Evolutionary conservation across 1,140 invertebrate species (phyloP), one percentile per base, ranked within the genome.

Genomic region (Calosoma granatense): DNA sequence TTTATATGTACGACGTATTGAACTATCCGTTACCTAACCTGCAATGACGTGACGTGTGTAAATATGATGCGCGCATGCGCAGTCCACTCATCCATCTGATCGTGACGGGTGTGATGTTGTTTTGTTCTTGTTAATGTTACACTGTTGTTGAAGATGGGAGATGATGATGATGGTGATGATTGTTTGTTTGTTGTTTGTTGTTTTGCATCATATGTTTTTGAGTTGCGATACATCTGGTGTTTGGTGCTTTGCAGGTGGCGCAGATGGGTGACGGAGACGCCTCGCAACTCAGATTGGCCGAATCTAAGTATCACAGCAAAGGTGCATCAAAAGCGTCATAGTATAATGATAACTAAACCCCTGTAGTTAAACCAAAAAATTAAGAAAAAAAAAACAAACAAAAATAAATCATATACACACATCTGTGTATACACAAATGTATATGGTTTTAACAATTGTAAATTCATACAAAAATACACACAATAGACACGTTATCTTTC

Each of bases 211-310:
- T 57, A 36, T 36, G 26, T 36, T 36, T 36, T 36, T 47, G 41
- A 47, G 41, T 47, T 47, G 41, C 41, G 41, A 47, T 47, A 47
- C 41, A 47, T 65, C 64, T 61, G 68, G 68, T 69, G 64, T 70
- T 68, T 68, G 67, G 67, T 70, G 68, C 65, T 68, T 70, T 70
- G 60, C 68, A 70, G 68, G 67, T 70, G 64, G 54, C 63, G 63
- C 65, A 65, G 59, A 59, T 64, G 59, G 68, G 66, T 68, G 68
- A 68, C 61, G 65, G 64, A 62, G 67, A 68, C 56, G 36, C 63
- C 60, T 65, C 65, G 60, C 54, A 67, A 55, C 67, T 67, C 64
- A 70, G 65, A 65, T 70, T 70, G 68, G 68, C 67, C 61, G 68
- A 70, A 68, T 70, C 68, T 69, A 70, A 70, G 63, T 69, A 69